These are phyloP conservation scores for Neelides folsomi DNA, from an alignment of 2,888 invertebrate genomes.

Conservation along the genomic window DNA sequence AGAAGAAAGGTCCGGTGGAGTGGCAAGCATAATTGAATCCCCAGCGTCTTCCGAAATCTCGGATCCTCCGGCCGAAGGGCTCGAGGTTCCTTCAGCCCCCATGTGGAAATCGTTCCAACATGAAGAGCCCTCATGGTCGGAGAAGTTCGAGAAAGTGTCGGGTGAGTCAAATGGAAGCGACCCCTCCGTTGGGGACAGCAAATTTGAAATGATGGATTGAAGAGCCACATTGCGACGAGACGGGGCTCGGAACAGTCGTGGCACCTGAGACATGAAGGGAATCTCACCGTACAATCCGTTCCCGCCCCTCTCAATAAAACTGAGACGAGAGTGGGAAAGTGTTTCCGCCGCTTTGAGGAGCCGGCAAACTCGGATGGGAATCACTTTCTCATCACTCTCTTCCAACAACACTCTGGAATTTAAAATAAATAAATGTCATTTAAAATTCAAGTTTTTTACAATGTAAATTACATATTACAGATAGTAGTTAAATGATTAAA, in stretches of 20 bases:
- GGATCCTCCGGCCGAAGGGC: too few species aligned
- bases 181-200: neutral
- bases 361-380: slow-evolving; percentile 14
- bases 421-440: slow-evolving; percentile 4
- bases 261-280: slow-evolving; percentile 3
- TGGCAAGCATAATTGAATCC: too few species aligned
- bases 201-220: slow-evolving; percentile 27
- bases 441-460: neutral
- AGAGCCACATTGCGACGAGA: slow-evolving; percentile 28
- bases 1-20: too few species aligned
- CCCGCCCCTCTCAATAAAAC: slow-evolving; percentile 15
- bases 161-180: too few species aligned
- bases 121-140: too few species aligned
- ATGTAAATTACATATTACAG: neutral
- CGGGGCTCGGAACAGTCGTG: slow-evolving; percentile 8
- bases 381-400: neutral
- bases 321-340: slow-evolving; percentile 11
- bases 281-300: slow-evolving; percentile 11
- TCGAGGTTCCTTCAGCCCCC: too few species aligned
- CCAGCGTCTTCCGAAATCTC: too few species aligned
- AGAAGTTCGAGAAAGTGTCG: too few species aligned
- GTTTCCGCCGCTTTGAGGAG: slow-evolving; percentile 14
- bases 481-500: neutral
- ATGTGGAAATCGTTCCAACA: too few species aligned
- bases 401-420: slow-evolving; percentile 4